A percentile compares a stretch with the other conserved stretches of the same genome.
Conservation (phyloP, 2,888 invertebrate genomes). For the Trichopria drosophilae region DNA sequence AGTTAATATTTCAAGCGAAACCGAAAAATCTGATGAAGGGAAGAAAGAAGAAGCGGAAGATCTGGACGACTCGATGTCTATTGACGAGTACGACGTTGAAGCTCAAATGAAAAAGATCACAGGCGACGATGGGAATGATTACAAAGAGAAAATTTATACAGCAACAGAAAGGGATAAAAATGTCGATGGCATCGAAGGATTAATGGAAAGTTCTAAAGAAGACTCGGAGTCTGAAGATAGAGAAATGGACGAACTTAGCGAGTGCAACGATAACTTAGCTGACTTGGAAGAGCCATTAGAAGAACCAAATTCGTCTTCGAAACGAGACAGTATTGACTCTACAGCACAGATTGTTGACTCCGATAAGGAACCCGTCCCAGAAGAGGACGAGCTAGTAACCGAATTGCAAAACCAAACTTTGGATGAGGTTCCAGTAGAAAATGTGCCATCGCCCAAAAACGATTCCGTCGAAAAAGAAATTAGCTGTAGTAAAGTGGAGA, state of each 20-base stretch:
- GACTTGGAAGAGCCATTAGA: constrained; percentile 20
- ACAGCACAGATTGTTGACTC: no score
- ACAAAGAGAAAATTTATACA: constrained; percentile 51
- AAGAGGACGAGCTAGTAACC: constrained; percentile 34
- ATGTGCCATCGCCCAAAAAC: no score
- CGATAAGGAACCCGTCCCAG: no score
- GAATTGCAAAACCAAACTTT: background rate
- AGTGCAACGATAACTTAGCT: constrained; percentile 25
- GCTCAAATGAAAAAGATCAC: constrained; percentile 57
- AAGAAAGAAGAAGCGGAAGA: constrained; percentile 39
- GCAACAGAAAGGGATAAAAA: constrained; percentile 50
- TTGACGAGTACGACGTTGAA: constrained; percentile 56
- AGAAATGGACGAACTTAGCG: constrained; percentile 42
- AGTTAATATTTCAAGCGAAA: constrained; percentile 37
- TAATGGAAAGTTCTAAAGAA: constrained; percentile 56
- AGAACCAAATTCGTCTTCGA: constrained; percentile 16
- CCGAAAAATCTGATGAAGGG: constrained; percentile 43
- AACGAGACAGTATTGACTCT: constrained; percentile 21
- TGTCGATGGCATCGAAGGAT: constrained; percentile 54
- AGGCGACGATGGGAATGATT: constrained; percentile 55
- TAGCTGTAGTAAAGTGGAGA: constrained; percentile 17
- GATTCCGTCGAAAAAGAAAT: constrained; percentile 26
- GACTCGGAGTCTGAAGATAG: constrained; percentile 50
- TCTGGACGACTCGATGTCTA: constrained; percentile 47
- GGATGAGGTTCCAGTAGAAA: constrained; percentile 10